Conservation (phyloP, 2,797 vertebrate species). For the Galaxias olidus region DNA sequence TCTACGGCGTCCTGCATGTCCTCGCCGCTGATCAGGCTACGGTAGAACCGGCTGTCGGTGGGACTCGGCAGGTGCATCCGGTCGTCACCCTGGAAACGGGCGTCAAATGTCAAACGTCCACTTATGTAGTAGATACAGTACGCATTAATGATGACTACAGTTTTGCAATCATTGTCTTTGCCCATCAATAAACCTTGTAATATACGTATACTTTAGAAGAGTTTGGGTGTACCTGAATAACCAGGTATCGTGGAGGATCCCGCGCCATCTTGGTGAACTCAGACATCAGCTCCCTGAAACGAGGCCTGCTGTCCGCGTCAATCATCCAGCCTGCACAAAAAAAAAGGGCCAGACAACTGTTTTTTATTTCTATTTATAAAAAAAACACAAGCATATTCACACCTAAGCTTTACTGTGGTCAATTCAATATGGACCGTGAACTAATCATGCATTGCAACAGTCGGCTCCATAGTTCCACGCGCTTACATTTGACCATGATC, state of each 20-base stretch:
- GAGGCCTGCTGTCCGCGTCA: constrained; percentile 94
- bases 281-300: constrained; percentile 89
- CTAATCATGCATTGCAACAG: no score
- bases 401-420: not conserved
- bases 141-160: no score
- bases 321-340: constrained; percentile 94
- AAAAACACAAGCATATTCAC: no score
- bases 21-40: constrained; percentile 87
- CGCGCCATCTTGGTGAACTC: constrained; percentile 98
- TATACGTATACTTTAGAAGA: no score
- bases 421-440: no score
- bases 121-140: no score
- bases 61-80: constrained; percentile 93
- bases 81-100: constrained; percentile 85
- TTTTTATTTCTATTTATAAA: not conserved
- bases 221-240: constrained; percentile 90
- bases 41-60: constrained; percentile 85
- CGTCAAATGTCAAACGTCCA: no score
- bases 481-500: constrained; percentile 99
- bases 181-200: no score
- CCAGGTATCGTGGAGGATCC: constrained; percentile 95
- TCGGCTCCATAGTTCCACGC: no score
- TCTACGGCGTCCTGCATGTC: constrained; percentile 93
- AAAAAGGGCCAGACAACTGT: not conserved
- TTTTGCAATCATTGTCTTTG: no score